Evolutionary conservation across 2,888 invertebrate genomes (phyloP).

Genomic region (Spodoptera exigua): DNA sequence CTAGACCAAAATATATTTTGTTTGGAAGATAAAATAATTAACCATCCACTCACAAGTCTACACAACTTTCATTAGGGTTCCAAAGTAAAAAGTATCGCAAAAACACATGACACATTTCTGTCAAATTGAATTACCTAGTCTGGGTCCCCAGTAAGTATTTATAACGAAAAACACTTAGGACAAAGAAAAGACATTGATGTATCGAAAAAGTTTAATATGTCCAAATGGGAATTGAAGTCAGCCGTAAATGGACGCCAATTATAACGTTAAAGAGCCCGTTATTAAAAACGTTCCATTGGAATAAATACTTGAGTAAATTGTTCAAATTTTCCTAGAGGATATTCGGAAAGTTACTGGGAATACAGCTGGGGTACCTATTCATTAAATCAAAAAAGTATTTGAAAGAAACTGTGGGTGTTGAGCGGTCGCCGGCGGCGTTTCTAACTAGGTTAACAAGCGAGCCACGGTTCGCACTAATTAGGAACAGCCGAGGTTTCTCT

Average conservation of each 20-base stretch:
- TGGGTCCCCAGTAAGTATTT: constrained; percentile 20
- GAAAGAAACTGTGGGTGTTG: constrained; percentile 60
- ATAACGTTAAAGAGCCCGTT: constrained; percentile 16
- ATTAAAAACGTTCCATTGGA: constrained; percentile 8
- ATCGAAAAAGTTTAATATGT: constrained; percentile 36
- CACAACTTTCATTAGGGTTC: constrained; percentile 49
- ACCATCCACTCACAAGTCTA: constrained; percentile 38
- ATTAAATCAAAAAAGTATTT: constrained; percentile 66
- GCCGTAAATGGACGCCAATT: constrained; percentile 28
- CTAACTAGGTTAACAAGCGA: constrained; percentile 76
- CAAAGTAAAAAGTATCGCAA: constrained; percentile 8
- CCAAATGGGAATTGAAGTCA: constrained; percentile 31
- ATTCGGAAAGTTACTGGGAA: constrained; percentile 29
- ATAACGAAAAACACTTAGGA: constrained; percentile 7
- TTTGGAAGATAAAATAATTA: constrained; percentile 34
- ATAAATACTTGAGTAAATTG: constrained; percentile 1
- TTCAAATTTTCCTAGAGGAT: constrained; percentile 15
- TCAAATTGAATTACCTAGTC: constrained; percentile 28
- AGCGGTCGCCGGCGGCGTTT: constrained; percentile 58
- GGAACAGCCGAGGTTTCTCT: constrained; percentile 58
- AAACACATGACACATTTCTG: constrained; percentile 11
- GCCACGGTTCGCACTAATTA: constrained; percentile 69
- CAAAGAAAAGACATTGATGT: constrained; percentile 34
- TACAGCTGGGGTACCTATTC: constrained; percentile 54
- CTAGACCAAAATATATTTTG: constrained; percentile 15